Evolutionary conservation across 2,888 invertebrate genomes (phyloP).

Genomic region (Dromius quadrimaculatus): DNA sequence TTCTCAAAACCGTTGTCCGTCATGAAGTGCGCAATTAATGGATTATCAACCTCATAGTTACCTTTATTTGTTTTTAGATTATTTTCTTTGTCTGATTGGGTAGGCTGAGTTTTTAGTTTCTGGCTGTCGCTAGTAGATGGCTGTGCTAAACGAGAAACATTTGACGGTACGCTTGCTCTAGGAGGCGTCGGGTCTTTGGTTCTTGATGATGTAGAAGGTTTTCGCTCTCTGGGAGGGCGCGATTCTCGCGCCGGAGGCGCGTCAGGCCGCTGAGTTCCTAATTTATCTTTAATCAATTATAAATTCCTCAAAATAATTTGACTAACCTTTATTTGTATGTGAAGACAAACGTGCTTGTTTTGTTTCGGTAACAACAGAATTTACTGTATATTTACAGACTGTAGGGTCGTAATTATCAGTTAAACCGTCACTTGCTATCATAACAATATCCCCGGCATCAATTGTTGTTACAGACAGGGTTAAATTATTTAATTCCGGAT

Average conservation of each 20-base stretch:
- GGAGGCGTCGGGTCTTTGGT: constrained; percentile 8
- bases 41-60: constrained; percentile 56
- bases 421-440: constrained; percentile 90
- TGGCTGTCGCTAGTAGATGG: constrained; percentile 54
- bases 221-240: constrained; percentile 28
- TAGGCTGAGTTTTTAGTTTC: constrained; percentile 53
- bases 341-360: constrained; percentile 55
- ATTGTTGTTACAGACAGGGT: constrained; percentile 86
- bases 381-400: constrained; percentile 85
- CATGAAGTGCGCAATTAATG: constrained; percentile 62
- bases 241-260: constrained; percentile 1
- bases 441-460: constrained; percentile 84
- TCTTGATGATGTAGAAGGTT: constrained; percentile 22
- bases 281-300: constrained; percentile 44
- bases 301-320: neutral
- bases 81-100: constrained; percentile 36
- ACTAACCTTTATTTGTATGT: constrained; percentile 12
- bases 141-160: constrained; percentile 33
- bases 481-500: constrained; percentile 88
- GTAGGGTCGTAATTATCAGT: constrained; percentile 94
- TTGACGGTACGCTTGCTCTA: constrained; percentile 26
- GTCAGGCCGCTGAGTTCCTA: constrained; percentile 50
- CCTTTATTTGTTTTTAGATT: constrained; percentile 10
- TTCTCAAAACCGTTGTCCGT: constrained; percentile 60
- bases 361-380: constrained; percentile 63